Percentiles rank a stretch among this genome's conserved stretches.
phyloP scores from a whole-genome alignment of 2,797 vertebrate species.

The Borostomias antarcticus region DNA sequence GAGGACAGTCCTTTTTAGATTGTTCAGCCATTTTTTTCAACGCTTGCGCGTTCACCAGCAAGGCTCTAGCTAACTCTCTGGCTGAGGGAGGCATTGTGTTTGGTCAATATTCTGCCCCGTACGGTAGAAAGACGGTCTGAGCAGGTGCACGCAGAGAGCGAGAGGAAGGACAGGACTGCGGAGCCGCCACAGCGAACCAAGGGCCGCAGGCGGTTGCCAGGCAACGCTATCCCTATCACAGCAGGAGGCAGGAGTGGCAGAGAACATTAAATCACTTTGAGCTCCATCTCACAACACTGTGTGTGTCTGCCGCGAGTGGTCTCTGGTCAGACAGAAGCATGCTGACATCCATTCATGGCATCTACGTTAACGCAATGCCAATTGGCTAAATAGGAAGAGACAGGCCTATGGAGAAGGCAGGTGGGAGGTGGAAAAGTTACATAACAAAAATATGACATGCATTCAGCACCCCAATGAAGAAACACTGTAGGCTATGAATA shows the following conservation, averaged over 20 bases:
- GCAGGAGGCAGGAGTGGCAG: constrained; percentile 68
- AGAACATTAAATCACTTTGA: constrained; percentile 73
- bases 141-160: constrained; percentile 50
- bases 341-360: neutral
- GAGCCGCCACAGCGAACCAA: constrained; percentile 62
- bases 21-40: neutral
- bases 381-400: too few relatives aligned
- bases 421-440: too few relatives aligned
- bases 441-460: too few relatives aligned
- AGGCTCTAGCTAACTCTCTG: constrained; percentile 2
- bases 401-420: too few relatives aligned
- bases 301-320: neutral
- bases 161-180: constrained; percentile 55
- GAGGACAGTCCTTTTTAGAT: neutral
- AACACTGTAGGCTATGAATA: too few relatives aligned
- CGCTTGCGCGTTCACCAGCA: neutral
- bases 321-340: neutral
- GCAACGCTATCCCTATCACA: constrained; percentile 74
- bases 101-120: constrained; percentile 10
- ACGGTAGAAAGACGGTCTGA: constrained; percentile 32
- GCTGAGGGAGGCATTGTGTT: constrained; percentile 3
- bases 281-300: constrained; percentile 54
- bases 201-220: constrained; percentile 76
- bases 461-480: too few relatives aligned
- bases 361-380: neutral